These are phyloP conservation scores for Rhopilema esculentum DNA, from an alignment of 30 jellyfish, hydroid and myxozoan species.

Conservation along the genomic window DNA sequence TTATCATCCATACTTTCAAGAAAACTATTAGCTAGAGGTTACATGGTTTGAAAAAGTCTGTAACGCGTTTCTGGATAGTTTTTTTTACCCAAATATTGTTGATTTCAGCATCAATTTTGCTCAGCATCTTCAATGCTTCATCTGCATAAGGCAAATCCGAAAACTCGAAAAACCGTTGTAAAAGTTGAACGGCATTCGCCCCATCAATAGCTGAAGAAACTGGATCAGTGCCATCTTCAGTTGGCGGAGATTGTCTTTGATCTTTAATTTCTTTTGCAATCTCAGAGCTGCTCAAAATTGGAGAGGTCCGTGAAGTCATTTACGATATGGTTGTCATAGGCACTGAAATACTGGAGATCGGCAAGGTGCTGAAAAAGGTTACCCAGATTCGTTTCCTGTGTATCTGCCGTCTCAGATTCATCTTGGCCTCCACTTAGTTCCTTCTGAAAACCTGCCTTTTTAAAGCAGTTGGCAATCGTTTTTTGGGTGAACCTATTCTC, in stretches of 20 bases:
- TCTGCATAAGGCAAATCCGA: constrained; percentile 26
- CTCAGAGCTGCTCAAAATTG: constrained; percentile 25
- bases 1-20: not conserved
- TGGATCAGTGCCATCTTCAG: constrained; percentile 14
- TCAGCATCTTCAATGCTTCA: constrained; percentile 24
- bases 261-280: constrained; percentile 33
- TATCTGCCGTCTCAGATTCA: not conserved
- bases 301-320: constrained; percentile 41
- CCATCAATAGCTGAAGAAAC: constrained; percentile 30
- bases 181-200: constrained; percentile 33
- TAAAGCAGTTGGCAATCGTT: constrained; percentile 17
- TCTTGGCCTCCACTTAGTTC: not conserved
- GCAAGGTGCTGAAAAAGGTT: constrained; percentile 2
- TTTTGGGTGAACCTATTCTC: constrained; percentile 9
- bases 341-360: constrained; percentile 1
- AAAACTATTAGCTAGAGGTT: not conserved
- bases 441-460: constrained; percentile 9
- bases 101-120: constrained; percentile 31
- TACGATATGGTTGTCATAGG: not conserved
- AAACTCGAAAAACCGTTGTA: constrained; percentile 6
- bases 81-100: constrained; percentile 32
- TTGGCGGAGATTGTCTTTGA: not conserved
- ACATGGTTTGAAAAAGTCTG: constrained; percentile 8
- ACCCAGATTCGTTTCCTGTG: not conserved
- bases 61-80: constrained; percentile 27